These are phyloP conservation scores for Jordanella pulchra DNA, from an alignment of 2,797 vertebrate genomes.

Conservation along the genomic window DNA sequence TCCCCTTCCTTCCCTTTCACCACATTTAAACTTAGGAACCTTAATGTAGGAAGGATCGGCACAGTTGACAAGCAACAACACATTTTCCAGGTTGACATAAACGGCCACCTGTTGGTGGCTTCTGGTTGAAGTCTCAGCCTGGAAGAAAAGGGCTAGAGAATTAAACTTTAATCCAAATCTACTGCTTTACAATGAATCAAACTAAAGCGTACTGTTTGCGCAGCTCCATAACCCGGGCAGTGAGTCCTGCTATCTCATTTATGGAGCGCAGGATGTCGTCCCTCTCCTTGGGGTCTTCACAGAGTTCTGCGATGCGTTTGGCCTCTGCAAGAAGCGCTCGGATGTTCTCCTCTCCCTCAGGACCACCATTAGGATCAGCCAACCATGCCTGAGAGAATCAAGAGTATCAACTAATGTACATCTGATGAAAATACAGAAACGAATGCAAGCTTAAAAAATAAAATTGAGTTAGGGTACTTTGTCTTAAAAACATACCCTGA, in stretches of 20 bases:
- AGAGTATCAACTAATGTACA: neutral
- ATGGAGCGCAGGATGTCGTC: conserved; percentile 96
- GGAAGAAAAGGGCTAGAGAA: conserved; percentile 47
- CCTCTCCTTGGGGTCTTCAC: conserved; percentile 95
- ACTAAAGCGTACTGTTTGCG: conserved; percentile 85
- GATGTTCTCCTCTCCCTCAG: conserved; percentile 95
- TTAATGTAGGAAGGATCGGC: conserved; percentile 57
- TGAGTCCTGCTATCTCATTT: conserved; percentile 93
- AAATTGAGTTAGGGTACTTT: neutral
- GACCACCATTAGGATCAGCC: conserved; percentile 92
- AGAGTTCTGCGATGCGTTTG: conserved; percentile 92
- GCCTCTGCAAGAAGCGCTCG: conserved; percentile 90
- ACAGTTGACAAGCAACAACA: conserved; percentile 65
- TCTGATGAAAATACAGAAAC: conserved; percentile 5
- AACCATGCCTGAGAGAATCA: conserved; percentile 87
- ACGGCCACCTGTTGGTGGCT: conserved; percentile 51
- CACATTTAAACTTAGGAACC: conserved; percentile 49
- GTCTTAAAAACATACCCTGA: neutral
- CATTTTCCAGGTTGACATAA: conserved; percentile 60
- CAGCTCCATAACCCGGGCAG: conserved; percentile 89
- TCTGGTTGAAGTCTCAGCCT: conserved; percentile 59
- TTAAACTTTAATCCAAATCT: conserved; percentile 31
- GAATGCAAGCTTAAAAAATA: neutral
- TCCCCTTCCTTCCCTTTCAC: conserved; percentile 9
- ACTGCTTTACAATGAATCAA: conserved; percentile 7